phyloP scores from a whole-genome alignment of 2,113 vertebrate genomes.

The Clupea harengus region DNA sequence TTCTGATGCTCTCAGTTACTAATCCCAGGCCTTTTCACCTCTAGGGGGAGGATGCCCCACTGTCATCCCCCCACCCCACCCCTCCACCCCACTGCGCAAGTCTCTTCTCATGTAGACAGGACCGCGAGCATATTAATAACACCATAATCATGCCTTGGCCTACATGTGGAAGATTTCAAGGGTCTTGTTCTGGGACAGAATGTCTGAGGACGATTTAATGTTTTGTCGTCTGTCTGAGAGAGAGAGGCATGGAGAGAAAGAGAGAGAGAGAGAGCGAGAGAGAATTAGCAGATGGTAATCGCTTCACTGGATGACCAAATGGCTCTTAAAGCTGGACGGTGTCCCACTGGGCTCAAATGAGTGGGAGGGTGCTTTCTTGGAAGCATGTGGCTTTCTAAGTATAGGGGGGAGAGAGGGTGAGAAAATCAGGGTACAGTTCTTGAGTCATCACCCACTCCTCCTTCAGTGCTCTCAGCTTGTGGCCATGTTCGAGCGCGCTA shows the following conservation, averaged over 20 bases:
- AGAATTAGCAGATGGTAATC: slow-evolving; percentile 54
- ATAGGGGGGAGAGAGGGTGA: slow-evolving; percentile 55
- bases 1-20: not conserved
- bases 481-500: slow-evolving; percentile 13
- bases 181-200: not conserved
- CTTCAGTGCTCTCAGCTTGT: slow-evolving; percentile 23
- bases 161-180: not conserved
- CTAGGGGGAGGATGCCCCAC: not conserved
- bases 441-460: slow-evolving; percentile 36
- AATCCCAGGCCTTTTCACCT: slow-evolving; percentile 8
- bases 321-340: slow-evolving; percentile 46
- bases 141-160: not conserved
- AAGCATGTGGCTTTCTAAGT: slow-evolving; percentile 61
- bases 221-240: not conserved
- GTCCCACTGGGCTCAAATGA: slow-evolving; percentile 49
- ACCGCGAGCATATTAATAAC: not conserved
- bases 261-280: slow-evolving; percentile 5
- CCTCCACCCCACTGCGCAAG: not conserved
- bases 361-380: slow-evolving; percentile 55
- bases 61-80: not conserved
- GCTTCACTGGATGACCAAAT: slow-evolving; percentile 47
- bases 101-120: not conserved
- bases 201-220: not conserved
- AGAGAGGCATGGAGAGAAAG: not conserved
- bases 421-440: slow-evolving; percentile 58